phyloP scores from a whole-genome alignment of 2,888 invertebrate genomes.

The Octonoba sinensis region DNA sequence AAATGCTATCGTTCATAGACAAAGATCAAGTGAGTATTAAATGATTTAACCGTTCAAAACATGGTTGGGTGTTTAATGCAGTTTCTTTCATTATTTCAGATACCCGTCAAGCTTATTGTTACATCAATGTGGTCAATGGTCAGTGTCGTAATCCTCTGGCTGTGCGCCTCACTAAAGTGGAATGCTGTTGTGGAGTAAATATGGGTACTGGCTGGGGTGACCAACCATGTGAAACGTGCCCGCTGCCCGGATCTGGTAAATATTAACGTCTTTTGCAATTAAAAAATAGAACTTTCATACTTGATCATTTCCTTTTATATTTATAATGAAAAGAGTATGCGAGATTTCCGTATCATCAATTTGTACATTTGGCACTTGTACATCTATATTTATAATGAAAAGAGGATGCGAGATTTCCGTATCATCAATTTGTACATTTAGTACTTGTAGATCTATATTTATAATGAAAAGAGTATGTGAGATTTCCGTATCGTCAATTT shows the following conservation, averaged over 20 bases:
- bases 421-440: too few relatives aligned
- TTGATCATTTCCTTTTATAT: too few relatives aligned
- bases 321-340: too few relatives aligned
- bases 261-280: neutral
- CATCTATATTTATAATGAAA: too few relatives aligned
- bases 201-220: conserved; percentile 88
- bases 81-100: conserved; percentile 73
- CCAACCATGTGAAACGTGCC: conserved; percentile 81
- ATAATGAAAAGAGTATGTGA: too few relatives aligned
- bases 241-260: conserved; percentile 75
- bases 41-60: neutral
- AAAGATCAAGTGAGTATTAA: neutral
- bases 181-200: conserved; percentile 88
- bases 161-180: conserved; percentile 82
- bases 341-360: too few relatives aligned
- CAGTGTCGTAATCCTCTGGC: conserved; percentile 80
- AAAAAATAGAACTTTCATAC: too few relatives aligned
- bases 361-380: too few relatives aligned
- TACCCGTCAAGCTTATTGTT: conserved; percentile 84
- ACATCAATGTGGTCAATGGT: conserved; percentile 78
- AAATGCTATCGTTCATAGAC: neutral
- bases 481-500: too few relatives aligned
- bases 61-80: neutral
- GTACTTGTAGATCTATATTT: too few relatives aligned
- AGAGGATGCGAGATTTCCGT: too few relatives aligned